Percentiles rank a stretch among this genome's conserved stretches.
Conservation (phyloP, 1,140 invertebrate species). For the Zaprionus lachaisei region DNA sequence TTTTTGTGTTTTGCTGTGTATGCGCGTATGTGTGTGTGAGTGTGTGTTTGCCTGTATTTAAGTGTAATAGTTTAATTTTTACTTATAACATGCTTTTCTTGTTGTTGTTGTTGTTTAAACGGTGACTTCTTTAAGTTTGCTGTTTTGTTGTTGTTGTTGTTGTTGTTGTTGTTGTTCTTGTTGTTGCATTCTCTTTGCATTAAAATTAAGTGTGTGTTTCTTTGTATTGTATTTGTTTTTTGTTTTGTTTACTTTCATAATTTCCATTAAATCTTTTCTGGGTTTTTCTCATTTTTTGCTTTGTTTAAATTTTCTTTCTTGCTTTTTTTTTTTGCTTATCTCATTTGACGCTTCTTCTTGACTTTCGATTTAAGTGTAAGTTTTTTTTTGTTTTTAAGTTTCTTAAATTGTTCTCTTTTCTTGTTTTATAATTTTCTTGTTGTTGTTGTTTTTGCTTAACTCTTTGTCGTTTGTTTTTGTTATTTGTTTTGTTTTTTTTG, state of each 20-base stretch:
- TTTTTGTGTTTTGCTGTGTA: constrained; percentile 10
- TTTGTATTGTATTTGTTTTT: constrained; percentile 52
- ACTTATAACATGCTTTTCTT: constrained; percentile 69
- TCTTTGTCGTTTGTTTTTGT: constrained; percentile 72
- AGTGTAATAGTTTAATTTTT: constrained; percentile 74
- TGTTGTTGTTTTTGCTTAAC: constrained; percentile 68
- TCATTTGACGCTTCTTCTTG: constrained; percentile 51
- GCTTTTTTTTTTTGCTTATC: constrained; percentile 44
- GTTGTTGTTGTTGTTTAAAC: constrained; percentile 67
- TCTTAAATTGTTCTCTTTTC: constrained; percentile 75
- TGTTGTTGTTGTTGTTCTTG: constrained; percentile 39
- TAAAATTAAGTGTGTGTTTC: constrained; percentile 73
- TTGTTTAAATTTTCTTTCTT: constrained; percentile 71
- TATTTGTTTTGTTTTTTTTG: constrained; percentile 38
- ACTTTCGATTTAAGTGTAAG: constrained; percentile 75
- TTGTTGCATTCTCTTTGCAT: constrained; percentile 45
- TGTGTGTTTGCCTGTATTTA: constrained; percentile 54
- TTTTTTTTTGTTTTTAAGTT: constrained; percentile 70
- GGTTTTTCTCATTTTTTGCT: constrained; percentile 58
- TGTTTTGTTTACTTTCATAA: constrained; percentile 50
- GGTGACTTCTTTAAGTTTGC: constrained; percentile 80
- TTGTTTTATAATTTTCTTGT: constrained; percentile 64
- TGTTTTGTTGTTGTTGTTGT: constrained; percentile 62
- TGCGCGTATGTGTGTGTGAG: constrained; percentile 34
- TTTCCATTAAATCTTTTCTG: constrained; percentile 67